phyloP scores from a whole-genome alignment of 2,113 vertebrate genomes.

The Zosterops pallidus region DNA sequence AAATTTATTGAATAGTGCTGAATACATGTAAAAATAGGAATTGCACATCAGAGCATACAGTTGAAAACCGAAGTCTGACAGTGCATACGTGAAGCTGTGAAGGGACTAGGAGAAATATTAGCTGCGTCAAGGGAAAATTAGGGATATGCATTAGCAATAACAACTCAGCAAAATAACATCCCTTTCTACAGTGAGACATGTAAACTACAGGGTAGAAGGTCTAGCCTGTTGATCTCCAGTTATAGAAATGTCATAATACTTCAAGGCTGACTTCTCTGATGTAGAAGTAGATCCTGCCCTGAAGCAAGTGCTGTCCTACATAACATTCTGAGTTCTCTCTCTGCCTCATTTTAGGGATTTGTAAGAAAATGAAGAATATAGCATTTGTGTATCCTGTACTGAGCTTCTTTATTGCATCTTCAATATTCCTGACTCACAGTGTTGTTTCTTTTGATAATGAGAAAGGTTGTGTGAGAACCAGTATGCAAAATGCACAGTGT shows the following conservation, averaged over 20 bases:
- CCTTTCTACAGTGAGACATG: not conserved
- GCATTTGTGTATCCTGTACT: not conserved
- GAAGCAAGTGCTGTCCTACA: not conserved
- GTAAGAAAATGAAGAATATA: not conserved
- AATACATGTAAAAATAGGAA: not conserved
- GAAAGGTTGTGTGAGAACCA: not conserved
- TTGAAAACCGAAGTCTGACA: not conserved
- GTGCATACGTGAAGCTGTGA: fast-evolving
- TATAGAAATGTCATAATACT: not conserved
- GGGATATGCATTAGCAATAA: not conserved
- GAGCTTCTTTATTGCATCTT: not conserved
- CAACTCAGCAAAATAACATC: not conserved
- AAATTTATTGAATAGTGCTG: not conserved
- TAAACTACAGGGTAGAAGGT: not conserved
- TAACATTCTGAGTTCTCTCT: not conserved
- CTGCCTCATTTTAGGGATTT: not conserved
- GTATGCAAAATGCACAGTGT: not conserved
- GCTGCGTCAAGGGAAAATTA: not conserved
- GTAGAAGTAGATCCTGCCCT: not conserved
- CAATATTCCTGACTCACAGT: not conserved
- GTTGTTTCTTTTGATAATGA: not conserved
- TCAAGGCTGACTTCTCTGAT: not conserved
- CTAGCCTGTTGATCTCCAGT: not conserved
- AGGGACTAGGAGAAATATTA: not conserved
- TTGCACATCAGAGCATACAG: not conserved